Conservation (phyloP, 1,140 invertebrate species). For the Aphelinus certus region DNA sequence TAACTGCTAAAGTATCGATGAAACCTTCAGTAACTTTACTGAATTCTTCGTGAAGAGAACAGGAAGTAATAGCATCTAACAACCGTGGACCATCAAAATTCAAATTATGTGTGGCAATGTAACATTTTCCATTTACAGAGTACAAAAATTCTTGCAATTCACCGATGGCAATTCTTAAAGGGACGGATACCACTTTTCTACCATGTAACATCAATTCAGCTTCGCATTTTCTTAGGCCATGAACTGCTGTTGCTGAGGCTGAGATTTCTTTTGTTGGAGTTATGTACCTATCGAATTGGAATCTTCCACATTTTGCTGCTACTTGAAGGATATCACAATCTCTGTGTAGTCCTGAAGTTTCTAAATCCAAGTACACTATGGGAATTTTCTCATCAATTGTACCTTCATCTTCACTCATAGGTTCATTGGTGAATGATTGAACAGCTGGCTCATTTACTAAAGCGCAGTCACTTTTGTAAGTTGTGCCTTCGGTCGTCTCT, state of each 20-base stretch:
- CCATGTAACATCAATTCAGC: slow-evolving; percentile 37
- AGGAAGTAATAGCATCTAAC: slow-evolving; percentile 27
- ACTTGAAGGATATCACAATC: slow-evolving; percentile 40
- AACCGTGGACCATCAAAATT: slow-evolving; percentile 43
- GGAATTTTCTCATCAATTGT: slow-evolving; percentile 12
- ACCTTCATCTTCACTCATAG: slow-evolving; percentile 2
- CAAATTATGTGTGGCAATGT: slow-evolving; percentile 40
- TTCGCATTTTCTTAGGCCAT: slow-evolving; percentile 30
- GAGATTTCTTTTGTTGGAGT: slow-evolving; percentile 30
- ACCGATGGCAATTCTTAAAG: slow-evolving; percentile 27
- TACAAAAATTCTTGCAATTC: slow-evolving; percentile 30
- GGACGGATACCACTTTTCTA: slow-evolving; percentile 31
- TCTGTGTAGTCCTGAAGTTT: slow-evolving; percentile 31
- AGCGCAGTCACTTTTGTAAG: slow-evolving; percentile 38
- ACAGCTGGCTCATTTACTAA: slow-evolving; percentile 29
- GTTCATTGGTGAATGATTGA: neutral
- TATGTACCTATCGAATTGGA: slow-evolving; percentile 32
- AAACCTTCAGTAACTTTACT: slow-evolving; percentile 35
- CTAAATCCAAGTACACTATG: slow-evolving; percentile 37
- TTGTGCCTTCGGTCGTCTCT: slow-evolving; percentile 35
- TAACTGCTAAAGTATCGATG: slow-evolving; percentile 35
- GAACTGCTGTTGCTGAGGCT: slow-evolving; percentile 7
- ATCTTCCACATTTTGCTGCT: slow-evolving; percentile 24
- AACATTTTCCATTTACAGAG: slow-evolving; percentile 33
- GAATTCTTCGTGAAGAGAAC: slow-evolving; percentile 30